Evolutionary conservation across 2,797 vertebrate genomes (phyloP).

Genomic region (Tamandua tetradactyla): DNA sequence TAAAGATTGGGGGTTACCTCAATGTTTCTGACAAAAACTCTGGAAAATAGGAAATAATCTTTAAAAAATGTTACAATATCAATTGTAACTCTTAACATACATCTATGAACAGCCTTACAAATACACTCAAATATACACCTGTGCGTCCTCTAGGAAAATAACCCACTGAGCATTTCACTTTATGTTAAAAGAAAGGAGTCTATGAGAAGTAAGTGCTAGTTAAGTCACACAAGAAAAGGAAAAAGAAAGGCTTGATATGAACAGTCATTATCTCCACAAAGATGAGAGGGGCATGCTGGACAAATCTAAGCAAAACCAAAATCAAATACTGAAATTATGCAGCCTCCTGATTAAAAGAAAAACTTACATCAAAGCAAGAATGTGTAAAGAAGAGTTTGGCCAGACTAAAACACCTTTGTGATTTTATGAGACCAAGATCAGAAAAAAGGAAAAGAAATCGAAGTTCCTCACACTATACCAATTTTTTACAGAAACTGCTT

Average conservation of each 20-base stretch:
- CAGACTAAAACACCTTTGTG: constrained; percentile 26
- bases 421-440: constrained; percentile 46
- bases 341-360: background rate
- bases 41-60: background rate
- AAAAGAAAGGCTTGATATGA: background rate
- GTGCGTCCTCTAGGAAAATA: background rate
- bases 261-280: background rate
- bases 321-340: background rate
- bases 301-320: constrained; percentile 29
- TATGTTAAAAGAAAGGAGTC: background rate
- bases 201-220: background rate
- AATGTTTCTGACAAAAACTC: constrained; percentile 36
- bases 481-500: constrained; percentile 69
- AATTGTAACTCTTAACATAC: background rate
- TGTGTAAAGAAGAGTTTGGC: background rate
- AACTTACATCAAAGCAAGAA: constrained; percentile 28
- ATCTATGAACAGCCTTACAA: background rate
- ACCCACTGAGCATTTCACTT: background rate
- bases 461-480: background rate
- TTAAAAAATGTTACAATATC: background rate
- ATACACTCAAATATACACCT: background rate
- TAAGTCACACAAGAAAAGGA: background rate
- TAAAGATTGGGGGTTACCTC: background rate
- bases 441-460: background rate
- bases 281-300: background rate